Evolutionary conservation across 2,113 vertebrate species (phyloP).

Genomic region (Puma concolor): DNA sequence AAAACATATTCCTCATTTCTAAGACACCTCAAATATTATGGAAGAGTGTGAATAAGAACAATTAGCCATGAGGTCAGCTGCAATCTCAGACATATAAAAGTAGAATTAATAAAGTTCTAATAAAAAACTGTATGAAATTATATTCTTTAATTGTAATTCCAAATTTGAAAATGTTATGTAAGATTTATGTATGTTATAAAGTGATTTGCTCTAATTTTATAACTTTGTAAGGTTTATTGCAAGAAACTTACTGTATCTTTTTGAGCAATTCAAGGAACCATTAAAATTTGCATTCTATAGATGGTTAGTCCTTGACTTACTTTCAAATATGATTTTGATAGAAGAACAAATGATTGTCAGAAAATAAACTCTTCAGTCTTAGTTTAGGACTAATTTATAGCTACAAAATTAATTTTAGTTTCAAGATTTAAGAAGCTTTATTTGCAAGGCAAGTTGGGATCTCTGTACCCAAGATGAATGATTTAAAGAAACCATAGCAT

Average conservation of each 20-base stretch:
- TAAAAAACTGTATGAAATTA: neutral
- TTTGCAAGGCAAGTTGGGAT: neutral
- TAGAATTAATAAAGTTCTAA: slow-evolving; percentile 32
- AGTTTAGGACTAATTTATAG: neutral
- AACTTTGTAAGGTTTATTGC: neutral
- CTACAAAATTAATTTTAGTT: neutral
- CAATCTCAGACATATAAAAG: neutral
- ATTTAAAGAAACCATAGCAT: neutral
- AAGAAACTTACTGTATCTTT: neutral
- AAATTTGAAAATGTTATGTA: neutral
- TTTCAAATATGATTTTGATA: neutral
- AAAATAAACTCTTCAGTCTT: neutral
- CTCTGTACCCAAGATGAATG: neutral
- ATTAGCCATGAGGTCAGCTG: neutral
- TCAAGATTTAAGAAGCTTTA: neutral
- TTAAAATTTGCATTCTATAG: neutral
- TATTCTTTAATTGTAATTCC: slow-evolving; percentile 2
- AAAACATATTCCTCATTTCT: neutral
- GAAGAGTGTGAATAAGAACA: neutral
- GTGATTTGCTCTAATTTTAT: neutral
- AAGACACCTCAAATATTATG: neutral
- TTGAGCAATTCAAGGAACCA: neutral
- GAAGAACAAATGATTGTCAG: neutral
- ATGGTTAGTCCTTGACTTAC: neutral
- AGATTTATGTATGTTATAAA: neutral